These are phyloP conservation scores for Lottia gigantea DNA, from an alignment of 2,888 invertebrate species.

Conservation along the genomic window DNA sequence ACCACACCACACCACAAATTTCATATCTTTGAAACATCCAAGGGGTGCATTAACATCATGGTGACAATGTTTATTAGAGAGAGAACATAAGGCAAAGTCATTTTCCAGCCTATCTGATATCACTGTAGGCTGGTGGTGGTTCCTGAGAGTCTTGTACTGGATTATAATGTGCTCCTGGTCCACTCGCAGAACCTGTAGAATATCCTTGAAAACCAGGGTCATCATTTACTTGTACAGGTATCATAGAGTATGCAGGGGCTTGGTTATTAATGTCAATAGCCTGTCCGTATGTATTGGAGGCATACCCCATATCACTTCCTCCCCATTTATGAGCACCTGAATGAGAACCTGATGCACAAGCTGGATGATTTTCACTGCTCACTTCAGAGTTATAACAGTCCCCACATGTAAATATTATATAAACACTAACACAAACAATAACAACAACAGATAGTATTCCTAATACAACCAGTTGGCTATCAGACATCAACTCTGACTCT, in stretches of 20 bases:
- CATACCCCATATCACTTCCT: slow-evolving; percentile 15
- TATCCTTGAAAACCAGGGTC: slow-evolving; percentile 24
- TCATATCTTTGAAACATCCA: too few relatives aligned
- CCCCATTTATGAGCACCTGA: slow-evolving; percentile 24
- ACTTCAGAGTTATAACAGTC: slow-evolving; percentile 34
- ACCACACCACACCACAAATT: too few relatives aligned
- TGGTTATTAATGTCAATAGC: slow-evolving; percentile 4
- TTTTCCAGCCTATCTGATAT: background rate
- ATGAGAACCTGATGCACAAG: slow-evolving; percentile 7
- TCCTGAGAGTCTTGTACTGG: slow-evolving; percentile 13
- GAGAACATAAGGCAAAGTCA: too few relatives aligned
- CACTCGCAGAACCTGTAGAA: background rate
- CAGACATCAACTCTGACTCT: too few relatives aligned
- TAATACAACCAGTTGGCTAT: background rate
- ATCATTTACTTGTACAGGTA: slow-evolving; percentile 18
- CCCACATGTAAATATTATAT: slow-evolving; percentile 23
- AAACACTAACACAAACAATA: slow-evolving; percentile 7
- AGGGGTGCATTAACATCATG: too few relatives aligned
- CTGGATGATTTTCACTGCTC: slow-evolving; percentile 29
- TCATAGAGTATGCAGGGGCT: slow-evolving; percentile 3
- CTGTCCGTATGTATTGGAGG: background rate
- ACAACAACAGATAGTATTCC: slow-evolving; percentile 3
- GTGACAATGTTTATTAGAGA: too few relatives aligned
- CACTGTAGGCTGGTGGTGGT: slow-evolving; percentile 19
- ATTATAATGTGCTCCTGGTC: background rate